Evolutionary conservation across 2,797 vertebrate species (phyloP).

Genomic region (Scleropages formosus): DNA sequence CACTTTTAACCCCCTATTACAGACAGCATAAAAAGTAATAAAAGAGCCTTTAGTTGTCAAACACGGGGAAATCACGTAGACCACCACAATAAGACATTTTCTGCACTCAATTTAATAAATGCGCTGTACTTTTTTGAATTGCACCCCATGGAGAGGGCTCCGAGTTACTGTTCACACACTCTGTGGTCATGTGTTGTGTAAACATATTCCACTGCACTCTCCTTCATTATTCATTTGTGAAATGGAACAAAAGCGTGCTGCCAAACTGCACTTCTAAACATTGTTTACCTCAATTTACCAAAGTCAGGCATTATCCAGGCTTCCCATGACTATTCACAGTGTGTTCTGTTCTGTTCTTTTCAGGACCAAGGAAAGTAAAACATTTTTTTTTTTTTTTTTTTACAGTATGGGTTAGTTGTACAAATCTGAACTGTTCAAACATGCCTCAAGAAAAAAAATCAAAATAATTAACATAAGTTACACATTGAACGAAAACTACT

Average conservation of each 20-base stretch:
- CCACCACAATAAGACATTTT: slow-evolving; percentile 28
- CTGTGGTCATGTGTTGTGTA: slow-evolving; percentile 47
- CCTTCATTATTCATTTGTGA: slow-evolving; percentile 8
- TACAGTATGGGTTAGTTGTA: not conserved
- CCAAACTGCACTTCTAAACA: slow-evolving; percentile 4
- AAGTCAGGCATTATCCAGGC: not conserved
- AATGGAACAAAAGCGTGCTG: not conserved
- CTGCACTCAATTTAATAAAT: slow-evolving; percentile 11
- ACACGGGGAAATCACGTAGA: slow-evolving; percentile 37
- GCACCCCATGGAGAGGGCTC: slow-evolving; percentile 40
- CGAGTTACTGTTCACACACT: slow-evolving; percentile 33
- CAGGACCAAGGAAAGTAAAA: not conserved
- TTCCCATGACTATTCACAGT: slow-evolving; percentile 4
- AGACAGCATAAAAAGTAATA: not conserved
- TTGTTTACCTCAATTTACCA: slow-evolving; percentile 11
- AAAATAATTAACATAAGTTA: not conserved
- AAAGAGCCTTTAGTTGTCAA: slow-evolving; percentile 30
- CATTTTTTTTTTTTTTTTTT: too few relatives aligned
- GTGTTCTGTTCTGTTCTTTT: slow-evolving; percentile 18
- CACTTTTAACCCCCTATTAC: slow-evolving; percentile 24
- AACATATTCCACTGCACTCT: slow-evolving; percentile 46
- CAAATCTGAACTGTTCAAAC: not conserved
- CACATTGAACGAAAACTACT: not conserved
- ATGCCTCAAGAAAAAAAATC: not conserved
- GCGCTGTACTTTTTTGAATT: slow-evolving; percentile 39